Base-by-base conservation (phyloP, 2,888 invertebrate genomes). In the Drosophila kuntzei region DNA sequence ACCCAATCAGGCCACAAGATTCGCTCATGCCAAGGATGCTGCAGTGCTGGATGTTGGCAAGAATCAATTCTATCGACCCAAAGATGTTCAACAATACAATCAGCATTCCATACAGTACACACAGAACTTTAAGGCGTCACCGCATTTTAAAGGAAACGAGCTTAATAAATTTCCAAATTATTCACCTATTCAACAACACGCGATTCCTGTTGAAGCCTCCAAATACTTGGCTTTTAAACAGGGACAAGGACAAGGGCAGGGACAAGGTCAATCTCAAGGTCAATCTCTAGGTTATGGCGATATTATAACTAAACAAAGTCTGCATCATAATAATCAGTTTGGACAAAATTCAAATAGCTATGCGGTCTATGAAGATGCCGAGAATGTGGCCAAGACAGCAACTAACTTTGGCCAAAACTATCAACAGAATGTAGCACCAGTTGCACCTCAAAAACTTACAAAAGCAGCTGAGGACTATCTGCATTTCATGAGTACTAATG, bases 401-500 rank as follows among this genome's bases (percentile, higher is more conserved):
- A 44, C 50, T n/a, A 46, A 47, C 9, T 80, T 59, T 12, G 57
- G 39, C 1, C 46, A 50, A 5, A 47, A 46, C 41, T 73, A 80
- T 49, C 83, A 81, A 37, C 71, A 66, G 47, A 29, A 55, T 16
- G 44, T 46, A 14, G 36, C 55, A 9, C 2, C 34, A 7, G 50
- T n/a, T 4, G 39, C 58, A 0, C 62, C 77, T 0, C 46, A 44
- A 3, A 49, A 79, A 51, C 46, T 71, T 22, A 80, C 87, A 7
- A 86, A 87, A 16, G 90, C 91, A 51, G 92, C 91, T 0, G 89
- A 91, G 65, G 88, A 89, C 32, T 92, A 91, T 72, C 73, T 92
- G 34, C 84, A 90, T 37, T 92, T 92, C 55, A 92, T 92, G 92
- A 87, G 90, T 67, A 90, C 89, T 22, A 91, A 89, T 36, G 91